A percentile compares a stretch with the other conserved stretches of the same genome.
Evolutionary conservation across 2,888 invertebrate species (phyloP).

Genomic region (Acleris holmiana): DNA sequence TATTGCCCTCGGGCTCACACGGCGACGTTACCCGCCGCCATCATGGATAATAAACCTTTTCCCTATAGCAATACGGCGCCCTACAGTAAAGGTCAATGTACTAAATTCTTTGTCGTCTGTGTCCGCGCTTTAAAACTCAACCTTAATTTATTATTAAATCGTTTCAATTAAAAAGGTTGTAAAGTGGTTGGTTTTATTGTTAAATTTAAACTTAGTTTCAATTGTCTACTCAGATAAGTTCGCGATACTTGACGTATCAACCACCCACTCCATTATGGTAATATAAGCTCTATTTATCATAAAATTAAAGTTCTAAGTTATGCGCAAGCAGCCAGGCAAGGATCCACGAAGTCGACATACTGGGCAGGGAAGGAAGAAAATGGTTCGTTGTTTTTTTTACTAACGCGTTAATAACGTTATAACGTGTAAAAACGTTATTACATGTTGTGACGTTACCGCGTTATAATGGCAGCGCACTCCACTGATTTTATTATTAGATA

Average conservation of each 20-base stretch:
- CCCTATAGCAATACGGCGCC: no score
- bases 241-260: neutral
- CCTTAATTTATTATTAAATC: no score
- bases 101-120: no score
- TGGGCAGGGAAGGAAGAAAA: slow-evolving; percentile 82
- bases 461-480: slow-evolving; percentile 39
- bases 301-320: slow-evolving; percentile 68
- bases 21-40: no score
- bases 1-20: no score
- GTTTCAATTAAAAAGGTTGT: no score
- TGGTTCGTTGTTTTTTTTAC: slow-evolving; percentile 67
- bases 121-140: no score
- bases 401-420: slow-evolving; percentile 20
- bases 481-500: neutral
- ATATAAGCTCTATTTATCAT: slow-evolving; percentile 4
- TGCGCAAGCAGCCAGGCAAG: slow-evolving; percentile 82
- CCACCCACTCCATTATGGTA: neutral
- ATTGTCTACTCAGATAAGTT: neutral
- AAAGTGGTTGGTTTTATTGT: no score
- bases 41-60: no score
- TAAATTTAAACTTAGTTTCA: neutral
- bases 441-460: no score
- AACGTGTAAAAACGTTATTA: no score
- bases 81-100: neutral
- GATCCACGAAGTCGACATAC: slow-evolving; percentile 76